These are phyloP conservation scores for Sitophilus oryzae DNA, from an alignment of 1,140 invertebrate species.

Conservation along the genomic window DNA sequence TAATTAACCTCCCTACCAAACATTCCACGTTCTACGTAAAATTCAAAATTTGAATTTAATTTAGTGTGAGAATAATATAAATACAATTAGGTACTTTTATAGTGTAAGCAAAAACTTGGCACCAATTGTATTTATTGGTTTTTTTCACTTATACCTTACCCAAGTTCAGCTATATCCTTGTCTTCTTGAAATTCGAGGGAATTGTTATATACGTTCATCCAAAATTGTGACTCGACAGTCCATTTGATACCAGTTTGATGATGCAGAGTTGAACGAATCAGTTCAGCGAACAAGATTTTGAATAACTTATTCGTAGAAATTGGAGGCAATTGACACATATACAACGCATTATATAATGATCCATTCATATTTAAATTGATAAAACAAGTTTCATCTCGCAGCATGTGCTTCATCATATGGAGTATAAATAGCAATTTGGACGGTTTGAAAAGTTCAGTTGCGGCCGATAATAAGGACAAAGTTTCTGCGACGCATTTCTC, in stretches of 20 bases:
- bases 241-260: slow-evolving; percentile 15
- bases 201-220: slow-evolving; percentile 2
- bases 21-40: background rate
- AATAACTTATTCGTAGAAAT: background rate
- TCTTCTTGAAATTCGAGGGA: slow-evolving; percentile 2
- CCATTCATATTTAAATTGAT: slow-evolving; percentile 12
- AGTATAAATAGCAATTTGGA: slow-evolving; percentile 3
- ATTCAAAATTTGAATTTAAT: background rate
- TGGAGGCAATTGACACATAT: background rate
- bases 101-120: background rate
- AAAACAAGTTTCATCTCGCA: slow-evolving; percentile 12
- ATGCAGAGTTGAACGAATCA: slow-evolving; percentile 6
- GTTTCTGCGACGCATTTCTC: background rate
- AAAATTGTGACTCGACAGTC: slow-evolving; percentile 6
- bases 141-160: background rate
- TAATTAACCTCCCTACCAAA: background rate
- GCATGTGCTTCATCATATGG: slow-evolving; percentile 3
- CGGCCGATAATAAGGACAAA: background rate
- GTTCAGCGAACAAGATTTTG: slow-evolving; percentile 6
- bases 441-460: background rate
- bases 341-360: background rate
- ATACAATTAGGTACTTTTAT: background rate
- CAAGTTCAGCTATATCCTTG: slow-evolving; percentile 1
- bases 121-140: background rate
- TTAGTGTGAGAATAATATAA: background rate